These are phyloP conservation scores for Sebastes ruberrimus DNA, from an alignment of 2,797 vertebrate genomes.

Conservation along the genomic window DNA sequence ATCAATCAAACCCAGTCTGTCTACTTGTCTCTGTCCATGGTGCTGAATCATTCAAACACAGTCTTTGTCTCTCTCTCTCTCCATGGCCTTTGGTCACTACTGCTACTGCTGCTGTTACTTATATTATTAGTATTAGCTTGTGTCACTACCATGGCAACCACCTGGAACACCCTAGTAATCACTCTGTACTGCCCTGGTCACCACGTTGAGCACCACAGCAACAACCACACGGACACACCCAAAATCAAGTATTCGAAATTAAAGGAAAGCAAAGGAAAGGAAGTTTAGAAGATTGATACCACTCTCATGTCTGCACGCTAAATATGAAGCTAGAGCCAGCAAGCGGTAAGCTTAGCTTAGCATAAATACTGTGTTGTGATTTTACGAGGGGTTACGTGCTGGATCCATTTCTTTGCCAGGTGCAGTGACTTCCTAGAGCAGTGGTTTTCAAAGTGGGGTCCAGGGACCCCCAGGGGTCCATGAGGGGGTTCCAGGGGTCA, in stretches of 20 bases:
- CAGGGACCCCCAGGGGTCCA: no score
- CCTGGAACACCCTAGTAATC: neutral
- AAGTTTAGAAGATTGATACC: neutral
- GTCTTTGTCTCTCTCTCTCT: neutral
- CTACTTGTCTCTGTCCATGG: conserved; percentile 56
- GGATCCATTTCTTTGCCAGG: neutral
- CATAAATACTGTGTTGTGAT: neutral
- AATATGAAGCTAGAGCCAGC: neutral
- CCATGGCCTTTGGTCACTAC: neutral
- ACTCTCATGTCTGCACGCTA: neutral
- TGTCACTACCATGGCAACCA: conserved; percentile 5
- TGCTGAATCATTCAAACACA: conserved; percentile 47
- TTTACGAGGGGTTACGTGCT: neutral
- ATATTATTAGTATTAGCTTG: neutral
- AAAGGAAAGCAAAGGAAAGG: neutral
- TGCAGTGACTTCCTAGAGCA: neutral
- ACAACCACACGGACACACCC: neutral
- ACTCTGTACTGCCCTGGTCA: neutral
- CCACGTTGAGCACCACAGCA: neutral
- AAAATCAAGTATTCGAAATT: neutral
- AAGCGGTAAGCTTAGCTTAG: neutral
- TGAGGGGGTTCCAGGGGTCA: no score
- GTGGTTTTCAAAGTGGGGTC: no score
- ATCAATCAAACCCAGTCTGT: neutral
- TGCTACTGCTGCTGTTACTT: neutral